Base-by-base conservation (phyloP, 2,888 invertebrate genomes). In the Drosophila kuntzei region DNA sequence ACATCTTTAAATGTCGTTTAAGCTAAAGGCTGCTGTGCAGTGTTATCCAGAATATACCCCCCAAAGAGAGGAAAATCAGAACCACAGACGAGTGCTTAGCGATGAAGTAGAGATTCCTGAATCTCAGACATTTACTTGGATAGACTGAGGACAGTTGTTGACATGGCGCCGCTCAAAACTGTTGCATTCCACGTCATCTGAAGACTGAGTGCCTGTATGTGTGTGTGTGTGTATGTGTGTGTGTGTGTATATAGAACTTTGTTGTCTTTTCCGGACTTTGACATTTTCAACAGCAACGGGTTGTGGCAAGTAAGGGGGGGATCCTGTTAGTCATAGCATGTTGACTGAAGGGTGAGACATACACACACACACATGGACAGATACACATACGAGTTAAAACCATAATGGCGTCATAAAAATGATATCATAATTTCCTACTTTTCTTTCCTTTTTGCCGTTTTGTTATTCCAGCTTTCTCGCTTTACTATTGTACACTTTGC, bases 391-490 rank as follows among this genome's bases (percentile, higher is more conserved):
- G 29, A 36, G 53, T 43, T 59, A 53, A 71, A 74, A 79, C 82
- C 79, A 78, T 87, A 87, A 81, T 81, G 81, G 81, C 87, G 87
- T 87, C 81, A 81, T 81, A 81, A 81, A 81, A 85, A 81, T 81
- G 81, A 81, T 81, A 81, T 81, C 81, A 81, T 81, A 81, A 81
- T 81, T 87, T 81, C 81, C 87, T 80, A 78, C 87, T 81, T 81
- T 88, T 69, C 80, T 80, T 83, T 71, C 58, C 67, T 64, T 73
- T 68, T 50, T 47, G 44, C 37, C 55, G 55, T 58, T 70, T 69
- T 69, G 69, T 63, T 69, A 47, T 64, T 59, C 54, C 47, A 39
- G 39, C 49, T 73, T 70, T 66, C 57, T 41, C 55, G 53, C 61
- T 67, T 79, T 54, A 29, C 59, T 75, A 74, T 71, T 84, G 67